phyloP scores from a whole-genome alignment of 2,797 vertebrate species.

The Aphelocoma californica region DNA sequence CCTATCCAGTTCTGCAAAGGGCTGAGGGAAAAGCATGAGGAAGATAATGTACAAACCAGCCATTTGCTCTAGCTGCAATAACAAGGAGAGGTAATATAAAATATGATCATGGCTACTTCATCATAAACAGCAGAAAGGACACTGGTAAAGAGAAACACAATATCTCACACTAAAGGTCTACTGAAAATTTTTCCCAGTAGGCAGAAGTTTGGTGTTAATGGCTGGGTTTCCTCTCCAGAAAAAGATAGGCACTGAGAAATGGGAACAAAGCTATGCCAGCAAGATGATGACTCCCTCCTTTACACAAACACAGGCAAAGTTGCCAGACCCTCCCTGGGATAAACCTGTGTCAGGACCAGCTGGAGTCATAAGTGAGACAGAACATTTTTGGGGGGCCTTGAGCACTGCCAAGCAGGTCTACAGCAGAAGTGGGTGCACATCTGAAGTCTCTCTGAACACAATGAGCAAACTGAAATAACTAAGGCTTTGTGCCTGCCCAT shows the following conservation, averaged over 20 bases:
- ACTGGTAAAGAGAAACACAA: not conserved
- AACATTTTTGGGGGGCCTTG: not conserved
- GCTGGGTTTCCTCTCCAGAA: not conserved
- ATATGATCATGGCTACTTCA: not conserved
- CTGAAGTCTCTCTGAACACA: not conserved
- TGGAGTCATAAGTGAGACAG: not conserved
- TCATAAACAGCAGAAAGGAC: not conserved
- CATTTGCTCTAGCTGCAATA: not conserved
- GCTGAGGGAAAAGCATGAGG: not conserved
- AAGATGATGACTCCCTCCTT: not conserved
- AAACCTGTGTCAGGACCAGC: not conserved
- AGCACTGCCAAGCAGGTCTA: not conserved
- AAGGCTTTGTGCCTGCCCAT: not conserved
- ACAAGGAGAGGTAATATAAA: not conserved
- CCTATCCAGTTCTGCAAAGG: not conserved
- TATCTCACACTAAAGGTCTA: not conserved
- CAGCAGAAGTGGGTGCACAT: not conserved
- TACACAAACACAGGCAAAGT: not conserved
- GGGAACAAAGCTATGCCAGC: not conserved
- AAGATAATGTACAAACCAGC: not conserved
- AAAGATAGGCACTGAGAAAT: not conserved
- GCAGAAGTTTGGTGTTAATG: not conserved
- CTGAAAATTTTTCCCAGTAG: not conserved
- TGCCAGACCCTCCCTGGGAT: not conserved
- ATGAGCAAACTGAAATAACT: not conserved